A percentile compares a stretch with the other conserved stretches of the same genome.
Conservation (phyloP, 2,113 vertebrate genomes). For the Ursus arctos region DNA sequence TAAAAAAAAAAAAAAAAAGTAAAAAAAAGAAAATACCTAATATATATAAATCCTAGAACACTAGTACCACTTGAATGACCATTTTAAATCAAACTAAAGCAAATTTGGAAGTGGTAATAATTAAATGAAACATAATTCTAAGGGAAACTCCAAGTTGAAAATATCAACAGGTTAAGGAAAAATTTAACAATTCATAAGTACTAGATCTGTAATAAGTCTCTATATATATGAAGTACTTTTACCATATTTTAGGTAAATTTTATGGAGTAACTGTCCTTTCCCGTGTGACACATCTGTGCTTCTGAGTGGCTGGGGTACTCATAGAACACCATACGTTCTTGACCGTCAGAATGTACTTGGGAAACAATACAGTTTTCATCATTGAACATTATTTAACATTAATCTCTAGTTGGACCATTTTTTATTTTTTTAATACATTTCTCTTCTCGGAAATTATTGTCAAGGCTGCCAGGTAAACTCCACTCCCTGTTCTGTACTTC, state of each 20-base stretch:
- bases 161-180: background rate
- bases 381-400: background rate
- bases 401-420: background rate
- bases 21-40: background rate
- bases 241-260: background rate
- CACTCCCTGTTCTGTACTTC: background rate
- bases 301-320: background rate
- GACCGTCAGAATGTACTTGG: background rate
- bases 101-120: background rate
- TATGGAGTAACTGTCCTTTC: background rate
- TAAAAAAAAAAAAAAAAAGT: too few species aligned
- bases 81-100: background rate
- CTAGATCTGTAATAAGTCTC: background rate
- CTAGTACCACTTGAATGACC: background rate
- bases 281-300: background rate
- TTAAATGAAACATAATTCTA: background rate
- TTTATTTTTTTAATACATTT: background rate
- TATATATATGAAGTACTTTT: background rate
- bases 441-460: slow-evolving; percentile 21
- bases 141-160: background rate
- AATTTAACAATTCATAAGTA: background rate
- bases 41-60: background rate
- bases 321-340: background rate
- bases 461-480: background rate
- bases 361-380: background rate